Base-by-base conservation (phyloP, 2,113 vertebrate species). In the Gopherus flavomarginatus region DNA sequence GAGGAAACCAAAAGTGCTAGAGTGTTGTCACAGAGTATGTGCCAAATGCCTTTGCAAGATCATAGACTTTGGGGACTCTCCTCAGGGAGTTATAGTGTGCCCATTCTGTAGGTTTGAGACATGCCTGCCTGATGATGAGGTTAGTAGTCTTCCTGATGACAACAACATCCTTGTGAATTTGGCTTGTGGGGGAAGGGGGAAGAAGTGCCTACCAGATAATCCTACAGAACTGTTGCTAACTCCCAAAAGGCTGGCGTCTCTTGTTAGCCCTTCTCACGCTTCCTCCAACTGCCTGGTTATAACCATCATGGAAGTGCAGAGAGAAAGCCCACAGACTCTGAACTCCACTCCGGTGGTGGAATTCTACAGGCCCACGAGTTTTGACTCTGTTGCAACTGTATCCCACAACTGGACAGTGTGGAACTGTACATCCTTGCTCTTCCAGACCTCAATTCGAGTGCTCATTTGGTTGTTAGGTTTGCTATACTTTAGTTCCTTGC, bases 281-380 rank as follows among this genome's bases (percentile, higher is more conserved):
- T 98, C 98, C 91, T 99, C 99, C 81, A 99, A 99, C 95, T 99
- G 99, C 92, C 98, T 99, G 97, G 99, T 99, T 72, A 99, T 99
- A 94, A 99, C 99, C 35, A 99, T 99, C 96, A 99, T 99, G 99
- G 99, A 99, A 98, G 99, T 99, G n/a, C 99, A 99, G 94, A 93
- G 98, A 27, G 97, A 98, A 57, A 98, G 97, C 56, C 95, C 97
- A 11, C 98, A 97, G 0, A 95, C 98, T 27, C 97, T 98, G 86
- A 98, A 97, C 92, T 97, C 98, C 14, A 97, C 98, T 1, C 98
- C 97, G 0, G 97, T 98, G 93, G 98, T 98, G 85, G 98, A 98
- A 87, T 98, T 98, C 93, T 99, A 98, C 94, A 98, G 97, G 88
- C 99, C 99, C 1, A 98, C 99, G 0, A 99, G 99, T 57, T 98